These are phyloP conservation scores for Theonella swinhoei DNA, from an alignment of 37 sponge, comb jelly and placozoan species.

Conservation along the genomic window DNA sequence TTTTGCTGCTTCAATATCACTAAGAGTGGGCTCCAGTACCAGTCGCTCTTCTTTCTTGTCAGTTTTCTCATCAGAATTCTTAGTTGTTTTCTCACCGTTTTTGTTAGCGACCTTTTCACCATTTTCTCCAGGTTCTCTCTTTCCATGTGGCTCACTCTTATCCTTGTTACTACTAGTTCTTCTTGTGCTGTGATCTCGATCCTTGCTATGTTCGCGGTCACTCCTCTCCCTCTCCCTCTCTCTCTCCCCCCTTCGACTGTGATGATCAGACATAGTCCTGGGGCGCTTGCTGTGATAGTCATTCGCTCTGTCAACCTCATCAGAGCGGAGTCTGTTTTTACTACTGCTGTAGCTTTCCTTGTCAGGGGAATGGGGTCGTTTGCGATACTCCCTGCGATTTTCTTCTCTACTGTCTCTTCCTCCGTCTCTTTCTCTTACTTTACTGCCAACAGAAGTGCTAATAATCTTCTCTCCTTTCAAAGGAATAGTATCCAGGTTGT, in stretches of 20 bases:
- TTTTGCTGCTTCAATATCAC: conserved; percentile 15
- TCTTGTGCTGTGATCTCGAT: background rate
- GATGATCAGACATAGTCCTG: background rate
- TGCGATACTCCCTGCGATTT: background rate
- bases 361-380: conserved; percentile 11
- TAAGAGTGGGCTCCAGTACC: background rate
- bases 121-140: background rate
- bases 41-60: background rate
- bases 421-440: too few species aligned
- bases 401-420: background rate
- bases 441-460: background rate
- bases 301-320: background rate
- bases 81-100: background rate
- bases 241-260: background rate
- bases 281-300: conserved; percentile 51
- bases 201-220: background rate
- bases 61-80: background rate
- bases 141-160: background rate
- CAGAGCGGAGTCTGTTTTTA: background rate
- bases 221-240: background rate
- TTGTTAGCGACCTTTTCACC: background rate
- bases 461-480: background rate
- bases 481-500: background rate
- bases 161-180: background rate
- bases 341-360: background rate